Evolutionary conservation across 2,797 vertebrate genomes (phyloP).

Genomic region (Serranus cabrilla): DNA sequence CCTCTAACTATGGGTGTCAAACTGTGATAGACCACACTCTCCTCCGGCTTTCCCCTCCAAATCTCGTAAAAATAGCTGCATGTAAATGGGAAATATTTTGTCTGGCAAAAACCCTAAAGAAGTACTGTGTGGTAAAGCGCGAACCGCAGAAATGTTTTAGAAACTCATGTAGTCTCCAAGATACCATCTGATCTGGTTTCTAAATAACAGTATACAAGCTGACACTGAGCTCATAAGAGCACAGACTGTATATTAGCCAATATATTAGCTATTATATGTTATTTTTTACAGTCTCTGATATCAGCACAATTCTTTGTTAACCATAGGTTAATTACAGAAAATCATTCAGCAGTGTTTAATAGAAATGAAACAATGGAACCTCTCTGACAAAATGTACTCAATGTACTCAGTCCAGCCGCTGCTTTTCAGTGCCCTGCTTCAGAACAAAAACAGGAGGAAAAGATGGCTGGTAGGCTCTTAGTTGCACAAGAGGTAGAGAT

Average conservation of each 20-base stretch:
- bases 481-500: slow-evolving; percentile 77
- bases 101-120: slow-evolving; percentile 26
- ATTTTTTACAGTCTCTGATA: too few species aligned
- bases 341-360: slow-evolving; percentile 43
- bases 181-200: slow-evolving; percentile 7
- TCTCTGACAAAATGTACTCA: slow-evolving; percentile 59
- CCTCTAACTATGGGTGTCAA: slow-evolving; percentile 34
- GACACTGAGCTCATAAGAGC: background rate
- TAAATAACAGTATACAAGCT: slow-evolving; percentile 5
- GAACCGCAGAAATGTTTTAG: slow-evolving; percentile 18
- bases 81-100: slow-evolving; percentile 56
- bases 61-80: slow-evolving; percentile 52
- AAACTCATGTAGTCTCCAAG: background rate
- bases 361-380: slow-evolving; percentile 65
- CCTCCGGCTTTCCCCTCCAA: slow-evolving; percentile 21
- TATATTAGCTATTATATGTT: too few species aligned
- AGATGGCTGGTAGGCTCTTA: slow-evolving; percentile 65
- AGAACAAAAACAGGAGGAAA: slow-evolving; percentile 65
- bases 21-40: slow-evolving; percentile 27
- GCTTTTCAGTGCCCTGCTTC: slow-evolving; percentile 38
- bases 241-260: background rate
- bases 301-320: slow-evolving; percentile 45
- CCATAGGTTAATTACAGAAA: slow-evolving; percentile 39
- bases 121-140: slow-evolving; percentile 27
- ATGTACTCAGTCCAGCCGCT: slow-evolving; percentile 52